A percentile compares a stretch with the other conserved stretches of the same genome.
These are phyloP conservation scores for Ciona savignyi DNA, from an alignment of 23 tunicate species.

Conservation along the genomic window DNA sequence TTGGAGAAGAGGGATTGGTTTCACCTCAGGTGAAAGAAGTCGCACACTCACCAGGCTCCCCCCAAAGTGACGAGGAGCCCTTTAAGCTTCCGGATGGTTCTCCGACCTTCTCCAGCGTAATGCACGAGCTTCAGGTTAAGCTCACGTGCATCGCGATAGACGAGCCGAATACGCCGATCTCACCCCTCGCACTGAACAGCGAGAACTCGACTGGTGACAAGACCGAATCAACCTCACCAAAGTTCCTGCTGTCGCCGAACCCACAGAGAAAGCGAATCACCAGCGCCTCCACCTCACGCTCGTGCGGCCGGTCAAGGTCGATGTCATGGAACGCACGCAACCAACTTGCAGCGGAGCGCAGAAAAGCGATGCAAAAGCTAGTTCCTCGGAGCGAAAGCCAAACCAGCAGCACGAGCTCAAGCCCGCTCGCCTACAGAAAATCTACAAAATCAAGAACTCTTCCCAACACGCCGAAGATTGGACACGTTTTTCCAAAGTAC, in stretches of 20 bases:
- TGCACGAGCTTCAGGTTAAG: constrained; percentile 17
- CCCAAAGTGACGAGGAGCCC: constrained; percentile 10
- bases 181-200: background rate
- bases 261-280: constrained; percentile 4
- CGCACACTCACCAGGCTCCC: background rate
- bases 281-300: background rate
- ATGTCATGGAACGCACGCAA: constrained; percentile 47
- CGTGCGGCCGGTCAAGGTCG: constrained; percentile 20
- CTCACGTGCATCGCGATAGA: background rate
- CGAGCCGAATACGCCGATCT: background rate
- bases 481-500: constrained; percentile 52
- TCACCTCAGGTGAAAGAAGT: background rate
- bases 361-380: constrained; percentile 1
- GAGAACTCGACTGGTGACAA: background rate
- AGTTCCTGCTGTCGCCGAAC: constrained; percentile 7
- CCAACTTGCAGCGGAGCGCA: constrained; percentile 32
- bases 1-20: background rate
- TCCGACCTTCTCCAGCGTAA: constrained; percentile 52
- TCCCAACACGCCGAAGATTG: constrained; percentile 13
- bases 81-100: constrained; percentile 63
- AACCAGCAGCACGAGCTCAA: constrained; percentile 23
- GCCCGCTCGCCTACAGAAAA: constrained; percentile 17
- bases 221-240: background rate
- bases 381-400: constrained; percentile 5
- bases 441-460: background rate